Conservation (phyloP, 2,797 vertebrate genomes). For the Tachyglossus aculeatus region DNA sequence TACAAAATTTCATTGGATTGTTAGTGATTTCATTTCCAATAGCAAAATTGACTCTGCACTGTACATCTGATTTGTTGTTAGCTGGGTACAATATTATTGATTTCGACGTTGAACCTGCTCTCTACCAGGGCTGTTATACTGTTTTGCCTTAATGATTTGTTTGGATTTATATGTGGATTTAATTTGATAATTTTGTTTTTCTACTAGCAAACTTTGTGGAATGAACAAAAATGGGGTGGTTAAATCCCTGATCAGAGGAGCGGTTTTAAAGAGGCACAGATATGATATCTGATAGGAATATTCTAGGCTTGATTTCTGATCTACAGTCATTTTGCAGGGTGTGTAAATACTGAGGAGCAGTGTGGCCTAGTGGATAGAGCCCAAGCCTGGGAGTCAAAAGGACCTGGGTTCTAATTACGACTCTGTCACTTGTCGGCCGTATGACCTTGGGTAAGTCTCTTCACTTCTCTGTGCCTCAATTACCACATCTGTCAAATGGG, state of each 20-base stretch:
- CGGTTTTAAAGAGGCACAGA: not conserved
- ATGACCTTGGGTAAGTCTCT: too few relatives aligned
- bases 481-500: too few relatives aligned
- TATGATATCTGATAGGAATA: not conserved
- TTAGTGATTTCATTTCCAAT: constrained; percentile 51
- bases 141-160: constrained; percentile 46
- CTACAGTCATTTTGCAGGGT: constrained; percentile 10
- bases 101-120: constrained; percentile 28
- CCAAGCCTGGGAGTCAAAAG: too few relatives aligned
- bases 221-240: not conserved
- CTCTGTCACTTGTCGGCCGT: too few relatives aligned
- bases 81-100: constrained; percentile 40
- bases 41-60: constrained; percentile 23
- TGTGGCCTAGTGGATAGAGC: too few relatives aligned
- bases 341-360: not conserved
- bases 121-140: constrained; percentile 9
- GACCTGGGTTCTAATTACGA: too few relatives aligned
- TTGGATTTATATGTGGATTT: constrained; percentile 50
- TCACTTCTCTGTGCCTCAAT: too few relatives aligned
- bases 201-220: not conserved
- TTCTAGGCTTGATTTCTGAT: not conserved
- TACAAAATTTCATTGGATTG: constrained; percentile 38
- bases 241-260: not conserved
- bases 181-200: constrained; percentile 36
- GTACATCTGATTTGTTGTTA: constrained; percentile 28